Evolutionary conservation across 2,113 vertebrate species (phyloP).

Genomic region (Thamnaconus septentrionalis): DNA sequence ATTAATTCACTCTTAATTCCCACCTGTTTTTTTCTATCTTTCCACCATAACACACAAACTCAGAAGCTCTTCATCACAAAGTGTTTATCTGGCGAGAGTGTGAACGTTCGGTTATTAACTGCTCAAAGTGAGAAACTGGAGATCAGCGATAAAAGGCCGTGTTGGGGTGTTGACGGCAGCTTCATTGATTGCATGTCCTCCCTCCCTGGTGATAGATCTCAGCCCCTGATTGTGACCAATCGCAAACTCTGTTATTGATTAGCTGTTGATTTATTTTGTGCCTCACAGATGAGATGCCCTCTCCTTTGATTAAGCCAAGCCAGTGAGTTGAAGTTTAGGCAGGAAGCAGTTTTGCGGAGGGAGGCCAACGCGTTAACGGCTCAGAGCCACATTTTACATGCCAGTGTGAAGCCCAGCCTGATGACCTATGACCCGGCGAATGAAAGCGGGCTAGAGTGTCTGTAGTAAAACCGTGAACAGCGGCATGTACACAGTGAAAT

Average conservation of each 20-base stretch:
- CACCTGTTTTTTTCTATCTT: no score
- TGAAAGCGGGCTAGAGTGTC: not conserved
- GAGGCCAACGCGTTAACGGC: not conserved
- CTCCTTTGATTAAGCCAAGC: no score
- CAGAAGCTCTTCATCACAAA: no score
- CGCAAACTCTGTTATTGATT: constrained; percentile 1
- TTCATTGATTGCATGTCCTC: no score
- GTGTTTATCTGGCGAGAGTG: no score
- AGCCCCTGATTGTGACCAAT: not conserved
- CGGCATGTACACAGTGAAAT: constrained; percentile 26
- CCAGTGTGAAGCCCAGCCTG: constrained; percentile 2
- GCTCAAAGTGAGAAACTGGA: no score
- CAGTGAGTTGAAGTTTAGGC: not conserved
- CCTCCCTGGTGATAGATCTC: not conserved
- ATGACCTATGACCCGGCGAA: constrained; percentile 15
- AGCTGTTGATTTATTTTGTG: not conserved
- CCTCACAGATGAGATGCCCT: no score
- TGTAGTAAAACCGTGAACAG: constrained; percentile 20
- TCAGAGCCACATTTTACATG: constrained; percentile 1
- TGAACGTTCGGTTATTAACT: no score
- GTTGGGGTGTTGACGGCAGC: no score
- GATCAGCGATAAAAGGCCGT: no score
- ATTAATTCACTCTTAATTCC: no score
- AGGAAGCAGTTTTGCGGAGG: not conserved
- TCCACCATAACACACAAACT: no score